Conservation (phyloP, 1,140 invertebrate genomes). For the Drosophila santomea region DNA sequence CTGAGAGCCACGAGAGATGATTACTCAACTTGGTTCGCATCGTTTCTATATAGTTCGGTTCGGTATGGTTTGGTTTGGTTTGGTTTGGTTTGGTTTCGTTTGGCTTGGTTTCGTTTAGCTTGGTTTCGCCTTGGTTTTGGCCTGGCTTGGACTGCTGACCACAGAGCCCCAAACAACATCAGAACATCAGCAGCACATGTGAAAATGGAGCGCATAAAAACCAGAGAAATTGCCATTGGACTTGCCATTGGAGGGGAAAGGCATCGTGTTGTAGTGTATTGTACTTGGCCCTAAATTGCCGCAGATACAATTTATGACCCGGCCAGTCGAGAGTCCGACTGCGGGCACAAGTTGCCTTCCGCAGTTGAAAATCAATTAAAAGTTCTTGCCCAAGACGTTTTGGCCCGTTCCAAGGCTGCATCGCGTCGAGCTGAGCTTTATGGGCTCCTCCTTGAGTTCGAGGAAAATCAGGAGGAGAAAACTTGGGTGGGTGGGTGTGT, state of each 20-base stretch:
- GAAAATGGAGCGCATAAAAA: conserved; percentile 70
- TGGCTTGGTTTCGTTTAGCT: conserved; percentile 10
- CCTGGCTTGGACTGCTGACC: conserved; percentile 41
- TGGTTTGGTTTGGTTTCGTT: conserved; percentile 21
- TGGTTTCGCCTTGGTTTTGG: not conserved
- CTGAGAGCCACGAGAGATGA: conserved; percentile 71
- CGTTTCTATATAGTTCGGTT: conserved; percentile 24
- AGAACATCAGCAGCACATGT: conserved; percentile 47
- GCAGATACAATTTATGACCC: conserved; percentile 79
- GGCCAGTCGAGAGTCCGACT: conserved; percentile 66
- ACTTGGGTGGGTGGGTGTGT: not conserved
- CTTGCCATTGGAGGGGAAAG: not conserved
- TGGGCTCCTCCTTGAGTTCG: conserved; percentile 24
- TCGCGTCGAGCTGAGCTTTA: conserved; percentile 25
- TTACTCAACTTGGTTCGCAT: conserved; percentile 66
- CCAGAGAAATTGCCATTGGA: conserved; percentile 43
- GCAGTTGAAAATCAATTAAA: conserved; percentile 78
- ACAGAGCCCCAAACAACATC: conserved; percentile 52
- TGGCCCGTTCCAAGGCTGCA: conserved; percentile 37
- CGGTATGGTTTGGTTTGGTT: conserved; percentile 12
- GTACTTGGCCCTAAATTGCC: conserved; percentile 71
- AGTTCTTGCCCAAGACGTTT: conserved; percentile 73
- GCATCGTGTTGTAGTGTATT: conserved; percentile 9
- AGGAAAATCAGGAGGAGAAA: not conserved
- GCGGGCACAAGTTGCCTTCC: conserved; percentile 46